These are phyloP conservation scores for Oryzias woworae DNA, from an alignment of 2,113 vertebrate genomes.

Conservation along the genomic window DNA sequence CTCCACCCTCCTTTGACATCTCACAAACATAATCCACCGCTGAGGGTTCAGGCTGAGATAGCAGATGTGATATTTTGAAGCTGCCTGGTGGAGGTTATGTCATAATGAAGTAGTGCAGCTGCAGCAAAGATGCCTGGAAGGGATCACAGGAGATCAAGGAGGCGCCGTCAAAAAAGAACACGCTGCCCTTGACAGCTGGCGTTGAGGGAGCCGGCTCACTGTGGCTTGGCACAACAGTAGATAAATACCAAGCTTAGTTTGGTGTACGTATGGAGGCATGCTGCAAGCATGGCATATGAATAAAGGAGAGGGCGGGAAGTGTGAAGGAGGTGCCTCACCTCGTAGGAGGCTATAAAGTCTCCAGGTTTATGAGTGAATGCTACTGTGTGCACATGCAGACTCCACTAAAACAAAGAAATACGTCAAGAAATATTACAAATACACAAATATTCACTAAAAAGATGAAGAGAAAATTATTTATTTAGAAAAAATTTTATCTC, in stretches of 20 bases:
- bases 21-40: slow-evolving; percentile 36
- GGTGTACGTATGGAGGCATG: slow-evolving; percentile 18
- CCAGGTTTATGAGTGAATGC: background rate
- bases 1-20: slow-evolving; percentile 7
- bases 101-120: slow-evolving; percentile 68
- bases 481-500: too few relatives aligned
- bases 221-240: slow-evolving; percentile 33
- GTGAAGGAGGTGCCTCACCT: slow-evolving; percentile 17
- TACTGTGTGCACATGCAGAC: background rate
- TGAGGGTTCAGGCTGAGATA: slow-evolving; percentile 37
- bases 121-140: slow-evolving; percentile 54
- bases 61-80: slow-evolving; percentile 52
- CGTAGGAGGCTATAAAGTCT: background rate
- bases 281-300: slow-evolving; percentile 7
- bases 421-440: too few relatives aligned
- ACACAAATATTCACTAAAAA: too few relatives aligned
- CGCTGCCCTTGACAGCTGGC: slow-evolving; percentile 63
- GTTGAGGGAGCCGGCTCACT: slow-evolving; percentile 44
- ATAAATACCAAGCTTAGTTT: slow-evolving; percentile 47
- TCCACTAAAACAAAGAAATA: background rate
- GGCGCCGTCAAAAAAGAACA: slow-evolving; percentile 57
- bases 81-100: slow-evolving; percentile 46
- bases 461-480: too few relatives aligned
- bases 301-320: slow-evolving; percentile 9
- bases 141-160: slow-evolving; percentile 73